Evolutionary conservation across 1,140 invertebrate genomes (phyloP), one percentile per base, ranked within the genome.

Genomic region (Rhyacophila brunnea): DNA sequence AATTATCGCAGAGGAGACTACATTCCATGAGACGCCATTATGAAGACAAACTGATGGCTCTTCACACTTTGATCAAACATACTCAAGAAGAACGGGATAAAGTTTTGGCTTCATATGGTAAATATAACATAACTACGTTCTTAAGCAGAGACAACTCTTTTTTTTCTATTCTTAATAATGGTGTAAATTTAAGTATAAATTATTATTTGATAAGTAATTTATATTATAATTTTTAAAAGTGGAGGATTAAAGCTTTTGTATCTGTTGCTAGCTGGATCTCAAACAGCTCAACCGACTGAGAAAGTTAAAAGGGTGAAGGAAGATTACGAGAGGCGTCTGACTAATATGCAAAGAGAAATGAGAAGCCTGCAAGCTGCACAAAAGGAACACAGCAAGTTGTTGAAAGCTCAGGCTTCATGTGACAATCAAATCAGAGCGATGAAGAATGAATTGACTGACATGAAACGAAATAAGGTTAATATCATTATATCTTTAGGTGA

Each of bases 31-130:
- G 87, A 47, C 84, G 88, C 57, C 91, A 98, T 67, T 99, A 99
- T 75, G 96, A 99, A 75, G 91, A 95, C 36, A 95, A 98, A 70
- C 78, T 99, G n/a, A 77, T 85, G 35, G 88, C 92, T 44, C 74
- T 99, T n/a, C 89, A 93, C 68, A 85, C 85, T 2, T 88, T 90
- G 67, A 99, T 98, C 44, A 85, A 84, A 61, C 88, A 89, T 60
- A 98, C 95, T 0, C 91, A 96, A 73, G 86, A 91, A 46, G 96
- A 99, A 78, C 81, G 95, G 43, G 96, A 99, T 74, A 93, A 93
- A 71, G 89, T 97, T 0, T 75, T 97, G n/a, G 81, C 88, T 0
- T 85, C 87, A 0, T 74, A 77, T 6, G 81, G 72, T 85, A 75
- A 71, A 71, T 13, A 56, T 48, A 40, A n/a, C n/a, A n/a, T n/a